Evolutionary conservation across 2,113 vertebrate genomes (phyloP), one percentile per base, ranked within the genome.

Genomic region (Sciurus niger): DNA sequence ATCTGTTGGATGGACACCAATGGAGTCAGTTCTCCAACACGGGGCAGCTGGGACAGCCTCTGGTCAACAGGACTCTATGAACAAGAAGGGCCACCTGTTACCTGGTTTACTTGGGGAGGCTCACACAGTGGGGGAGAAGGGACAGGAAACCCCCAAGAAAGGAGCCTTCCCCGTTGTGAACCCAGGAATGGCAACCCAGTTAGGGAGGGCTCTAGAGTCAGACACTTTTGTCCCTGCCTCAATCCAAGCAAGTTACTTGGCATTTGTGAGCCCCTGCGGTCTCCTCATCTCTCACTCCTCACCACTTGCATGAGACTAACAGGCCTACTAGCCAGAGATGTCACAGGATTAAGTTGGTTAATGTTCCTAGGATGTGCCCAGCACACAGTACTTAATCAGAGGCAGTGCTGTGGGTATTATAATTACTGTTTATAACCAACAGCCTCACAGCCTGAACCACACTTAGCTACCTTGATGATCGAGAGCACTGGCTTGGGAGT

Each of bases 11-110:
- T 9, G 3, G 46, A 3, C 34, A 12, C 4, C 58, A 37, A 76
- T 0, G 16, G 11, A 51, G 40, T 25, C 46, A 34, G 14, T 11
- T 53, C 58, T 76, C 48, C 46, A 68, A 1, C 37, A 28, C 14
- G 1, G 28, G 43, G 28, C 14, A 68, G 32, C 11, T 0, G 0
- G 40, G 30, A 40, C 2, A 30, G 67, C 37, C 22, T 30, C 40
- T 8, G 11, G 58, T 67, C 34, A 43, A 32, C 76, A 80, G 16
- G 60, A 18, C 85, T 76, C 48, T 40, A 4, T 10, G 43, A 72
- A 18, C 46, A 58, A 74, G 4, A 70, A 68, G 18, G 24, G 34
- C 17, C 46, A 40, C 2, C 18, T 74, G 37, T n/a, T 20, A 6
- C 4, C 6, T 11, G 2, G 8, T 34, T 51, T 77, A n/a, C 78